phyloP scores from a whole-genome alignment of 2,888 invertebrate species.

The Myopa testacea region DNA sequence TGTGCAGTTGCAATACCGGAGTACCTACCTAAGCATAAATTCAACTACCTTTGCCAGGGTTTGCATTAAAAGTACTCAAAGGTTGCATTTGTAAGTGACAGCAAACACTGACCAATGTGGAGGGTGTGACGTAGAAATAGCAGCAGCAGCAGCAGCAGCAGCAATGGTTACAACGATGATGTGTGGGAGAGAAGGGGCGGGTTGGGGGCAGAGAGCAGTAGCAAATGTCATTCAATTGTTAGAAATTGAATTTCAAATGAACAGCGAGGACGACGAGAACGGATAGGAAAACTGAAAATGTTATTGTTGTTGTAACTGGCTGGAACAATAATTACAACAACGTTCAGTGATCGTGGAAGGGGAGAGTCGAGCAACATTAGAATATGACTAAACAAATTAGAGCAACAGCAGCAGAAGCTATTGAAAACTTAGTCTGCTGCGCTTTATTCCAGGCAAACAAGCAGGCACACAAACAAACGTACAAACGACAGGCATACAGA shows the following conservation, averaged over 20 bases:
- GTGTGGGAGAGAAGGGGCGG: background rate
- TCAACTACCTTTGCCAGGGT: background rate
- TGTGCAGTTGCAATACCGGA: background rate
- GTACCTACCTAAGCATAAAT: background rate
- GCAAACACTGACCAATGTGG: background rate
- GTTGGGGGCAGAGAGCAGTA: background rate
- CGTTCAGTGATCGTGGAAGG: background rate
- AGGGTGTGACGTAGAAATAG: background rate
- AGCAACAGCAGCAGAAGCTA: constrained; percentile 6
- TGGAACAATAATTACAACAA: constrained; percentile 13
- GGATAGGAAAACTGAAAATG: background rate
- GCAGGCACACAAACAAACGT: background rate
- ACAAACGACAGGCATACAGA: background rate
- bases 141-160: background rate
- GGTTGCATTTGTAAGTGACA: background rate
- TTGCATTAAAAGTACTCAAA: background rate
- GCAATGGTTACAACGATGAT: background rate
- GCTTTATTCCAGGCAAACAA: background rate
- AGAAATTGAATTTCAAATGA: constrained; percentile 36
- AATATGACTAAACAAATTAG: constrained; percentile 36
- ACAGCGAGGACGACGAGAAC: constrained; percentile 16
- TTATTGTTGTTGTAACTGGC: background rate
- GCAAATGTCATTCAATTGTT: constrained; percentile 19
- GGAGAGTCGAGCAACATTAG: constrained; percentile 4
- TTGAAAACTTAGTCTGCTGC: constrained; percentile 16